Base-by-base conservation (phyloP, 2,113 vertebrate species). In the Pelecanoides urinatrix region DNA sequence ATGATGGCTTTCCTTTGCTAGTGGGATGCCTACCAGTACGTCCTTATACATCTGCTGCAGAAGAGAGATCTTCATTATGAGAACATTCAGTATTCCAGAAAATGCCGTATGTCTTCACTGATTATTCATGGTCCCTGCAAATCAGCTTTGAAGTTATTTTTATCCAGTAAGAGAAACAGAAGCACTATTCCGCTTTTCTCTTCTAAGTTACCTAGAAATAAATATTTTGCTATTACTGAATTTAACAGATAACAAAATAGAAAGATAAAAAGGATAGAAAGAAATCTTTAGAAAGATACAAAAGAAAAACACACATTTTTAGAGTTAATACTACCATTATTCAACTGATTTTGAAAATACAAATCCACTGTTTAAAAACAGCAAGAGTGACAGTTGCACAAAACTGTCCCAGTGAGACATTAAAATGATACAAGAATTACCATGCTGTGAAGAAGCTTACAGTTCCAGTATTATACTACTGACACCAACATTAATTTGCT, bases 41-140 rank as follows among this genome's bases (percentile, higher is more conserved):
- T 98, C 97, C 61, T 88, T 96, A 72, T 98, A 98, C 47, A 97
- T 87, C 8, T 97, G 96, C 18, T 97, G 97, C 65, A 99, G 93
- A 38, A 97, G 73, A 34, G 88, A 86, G 38, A 70, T 85, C 56
- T 93, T 96, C 98, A 98, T 98, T 15, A 6, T 70, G 72, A 56
- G 50, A 34, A 65, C 22, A 45, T 10, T 29, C 34, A 86, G 21
- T 40, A 38, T 17, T 74, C 63, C 79, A 83, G 59, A 86, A 86
- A 77, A 58, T 21, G 34, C 16, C 6, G 16, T 8, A 40, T 12
- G 34, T 61, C 63, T 91, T 95, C 95, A 78, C 20, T n/a, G 50
- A 62, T 83, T 50, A 74, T 22, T 59, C 90, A 40, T 1, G 9
- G 30, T 32, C n/a, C 38, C 34, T 62, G 30, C 76, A 67, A 49